phyloP scores from a whole-genome alignment of 2,113 vertebrate genomes.

The Melanocharis versteri region DNA sequence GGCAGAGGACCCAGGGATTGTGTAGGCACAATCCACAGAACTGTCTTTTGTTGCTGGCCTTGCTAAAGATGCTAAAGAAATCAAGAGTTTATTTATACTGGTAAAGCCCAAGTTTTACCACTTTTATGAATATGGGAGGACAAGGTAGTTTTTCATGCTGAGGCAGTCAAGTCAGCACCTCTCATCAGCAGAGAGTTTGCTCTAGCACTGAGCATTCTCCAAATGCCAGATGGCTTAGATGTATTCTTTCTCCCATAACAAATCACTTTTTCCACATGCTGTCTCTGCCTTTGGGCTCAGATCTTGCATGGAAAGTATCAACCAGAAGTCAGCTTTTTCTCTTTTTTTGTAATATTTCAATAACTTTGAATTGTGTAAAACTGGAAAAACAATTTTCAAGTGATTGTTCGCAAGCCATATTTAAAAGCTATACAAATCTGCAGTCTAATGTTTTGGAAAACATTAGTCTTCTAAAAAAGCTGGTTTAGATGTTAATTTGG shows the following conservation, averaged over 20 bases:
- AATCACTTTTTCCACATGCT: constrained; percentile 18
- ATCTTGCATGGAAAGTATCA: neutral
- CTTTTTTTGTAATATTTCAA: neutral
- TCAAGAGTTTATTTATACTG: neutral
- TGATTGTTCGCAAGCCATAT: neutral
- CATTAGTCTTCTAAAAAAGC: neutral
- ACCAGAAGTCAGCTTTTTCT: neutral
- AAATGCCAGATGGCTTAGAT: constrained; percentile 17
- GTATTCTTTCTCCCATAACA: neutral
- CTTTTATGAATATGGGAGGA: neutral
- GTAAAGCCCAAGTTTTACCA: neutral
- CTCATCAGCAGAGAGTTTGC: neutral
- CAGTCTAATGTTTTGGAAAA: neutral
- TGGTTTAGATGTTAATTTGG: neutral
- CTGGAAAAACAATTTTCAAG: neutral
- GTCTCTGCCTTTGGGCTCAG: neutral
- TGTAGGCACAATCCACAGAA: neutral
- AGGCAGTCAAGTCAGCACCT: neutral
- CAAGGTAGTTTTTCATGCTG: neutral
- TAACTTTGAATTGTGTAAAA: neutral
- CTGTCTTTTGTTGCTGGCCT: neutral
- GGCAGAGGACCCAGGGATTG: neutral
- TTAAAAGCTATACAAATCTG: neutral
- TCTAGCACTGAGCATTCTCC: neutral
- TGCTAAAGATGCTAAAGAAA: neutral